Percentiles rank a stretch among this genome's conserved stretches.
These are phyloP conservation scores for Sternarchorhynchus goeldii DNA, from an alignment of 2,797 vertebrate genomes.

Conservation along the genomic window DNA sequence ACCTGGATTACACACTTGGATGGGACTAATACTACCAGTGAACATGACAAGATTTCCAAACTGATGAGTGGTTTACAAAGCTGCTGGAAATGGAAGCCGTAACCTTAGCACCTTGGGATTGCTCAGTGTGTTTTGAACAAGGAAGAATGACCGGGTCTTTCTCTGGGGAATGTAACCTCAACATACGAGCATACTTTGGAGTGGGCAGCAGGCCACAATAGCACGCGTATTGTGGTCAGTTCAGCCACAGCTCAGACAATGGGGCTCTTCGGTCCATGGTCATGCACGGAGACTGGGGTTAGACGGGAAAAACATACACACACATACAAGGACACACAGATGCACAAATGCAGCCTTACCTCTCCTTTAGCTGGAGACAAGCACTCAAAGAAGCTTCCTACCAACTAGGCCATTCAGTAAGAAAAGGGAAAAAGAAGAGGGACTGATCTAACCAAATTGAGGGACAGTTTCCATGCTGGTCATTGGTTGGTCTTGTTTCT, in stretches of 20 bases:
- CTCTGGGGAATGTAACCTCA: conserved; percentile 44
- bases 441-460: conserved; percentile 58
- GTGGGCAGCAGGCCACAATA: conserved; percentile 44
- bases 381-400: conserved; percentile 76
- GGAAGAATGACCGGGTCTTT: conserved; percentile 30
- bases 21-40: conserved; percentile 19
- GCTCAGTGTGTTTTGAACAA: conserved; percentile 21
- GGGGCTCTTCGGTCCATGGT: conserved; percentile 49
- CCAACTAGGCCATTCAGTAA: conserved; percentile 70
- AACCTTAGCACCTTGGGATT: conserved; percentile 11
- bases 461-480: conserved; percentile 54
- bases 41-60: conserved; percentile 23
- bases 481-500: conserved; percentile 36
- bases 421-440: conserved; percentile 57
- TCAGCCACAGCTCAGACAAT: conserved; percentile 46
- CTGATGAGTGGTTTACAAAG: conserved; percentile 36
- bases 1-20: conserved; percentile 5
- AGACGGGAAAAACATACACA: conserved; percentile 47
- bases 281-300: conserved; percentile 55
- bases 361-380: conserved; percentile 73
- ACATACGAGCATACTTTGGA: conserved; percentile 30
- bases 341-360: conserved; percentile 70
- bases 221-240: conserved; percentile 40
- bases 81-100: conserved; percentile 26
- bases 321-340: conserved; percentile 49